Conservation (phyloP, 2,888 invertebrate genomes). For the Andrena dorsata region DNA sequence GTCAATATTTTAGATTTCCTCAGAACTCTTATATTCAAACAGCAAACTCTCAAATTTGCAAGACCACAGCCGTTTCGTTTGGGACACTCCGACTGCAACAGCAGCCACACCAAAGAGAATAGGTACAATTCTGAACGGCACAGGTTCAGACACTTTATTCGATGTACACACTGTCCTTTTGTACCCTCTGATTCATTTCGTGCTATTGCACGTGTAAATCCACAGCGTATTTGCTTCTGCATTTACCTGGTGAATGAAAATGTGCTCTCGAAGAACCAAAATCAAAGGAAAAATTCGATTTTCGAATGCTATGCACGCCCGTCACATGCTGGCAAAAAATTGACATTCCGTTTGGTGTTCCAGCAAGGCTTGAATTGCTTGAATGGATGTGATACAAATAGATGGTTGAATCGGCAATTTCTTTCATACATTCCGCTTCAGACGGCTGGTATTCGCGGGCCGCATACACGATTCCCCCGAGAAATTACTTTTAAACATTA, state of each 20-base stretch:
- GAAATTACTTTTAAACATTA: constrained; percentile 51
- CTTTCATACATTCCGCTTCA: constrained; percentile 27
- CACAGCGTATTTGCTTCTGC: not conserved
- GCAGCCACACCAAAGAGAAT: too few species aligned
- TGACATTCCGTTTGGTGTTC: constrained; percentile 6
- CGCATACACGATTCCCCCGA: constrained; percentile 22
- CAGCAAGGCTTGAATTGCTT: not conserved
- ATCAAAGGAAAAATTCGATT: not conserved
- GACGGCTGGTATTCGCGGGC: constrained; percentile 5
- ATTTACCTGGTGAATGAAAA: not conserved
- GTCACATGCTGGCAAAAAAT: not conserved
- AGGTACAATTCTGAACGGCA: too few species aligned
- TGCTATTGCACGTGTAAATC: not conserved
- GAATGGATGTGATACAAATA: constrained; percentile 11
- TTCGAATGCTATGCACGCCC: not conserved
- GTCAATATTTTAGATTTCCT: too few species aligned
- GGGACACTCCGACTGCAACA: too few species aligned
- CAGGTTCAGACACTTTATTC: too few species aligned
- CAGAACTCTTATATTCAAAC: too few species aligned
- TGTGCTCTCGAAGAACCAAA: not conserved
- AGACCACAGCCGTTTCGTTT: too few species aligned
- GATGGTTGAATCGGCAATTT: constrained; percentile 31
- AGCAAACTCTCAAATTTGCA: too few species aligned
- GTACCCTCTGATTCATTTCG: not conserved
- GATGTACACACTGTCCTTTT: not conserved